Percentiles rank a stretch among this genome's conserved stretches.
Conservation (phyloP, 2,888 invertebrate species). For the Trichopoda pennipes region DNA sequence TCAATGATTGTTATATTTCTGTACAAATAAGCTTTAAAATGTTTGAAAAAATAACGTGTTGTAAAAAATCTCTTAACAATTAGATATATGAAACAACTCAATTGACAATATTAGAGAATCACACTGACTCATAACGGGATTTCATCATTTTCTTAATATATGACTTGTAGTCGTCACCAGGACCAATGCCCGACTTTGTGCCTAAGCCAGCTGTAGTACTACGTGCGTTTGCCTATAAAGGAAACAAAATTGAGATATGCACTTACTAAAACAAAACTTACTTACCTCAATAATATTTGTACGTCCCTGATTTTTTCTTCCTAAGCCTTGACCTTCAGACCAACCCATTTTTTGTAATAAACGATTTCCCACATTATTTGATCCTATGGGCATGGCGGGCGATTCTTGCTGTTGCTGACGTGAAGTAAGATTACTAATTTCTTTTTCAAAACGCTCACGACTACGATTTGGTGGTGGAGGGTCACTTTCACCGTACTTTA, state of each 20-base stretch:
- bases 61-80: slow-evolving; percentile 21
- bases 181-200: slow-evolving; percentile 83
- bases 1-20: slow-evolving; percentile 43
- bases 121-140: slow-evolving; percentile 80
- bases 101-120: slow-evolving; percentile 52
- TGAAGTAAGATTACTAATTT: slow-evolving; percentile 80
- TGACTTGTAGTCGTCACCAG: slow-evolving; percentile 80
- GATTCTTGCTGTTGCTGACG: slow-evolving; percentile 73
- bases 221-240: slow-evolving; percentile 79
- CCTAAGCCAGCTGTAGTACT: slow-evolving; percentile 92
- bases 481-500: slow-evolving; percentile 95
- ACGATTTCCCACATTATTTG: slow-evolving; percentile 96
- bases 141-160: slow-evolving; percentile 82
- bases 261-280: not conserved
- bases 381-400: slow-evolving; percentile 83
- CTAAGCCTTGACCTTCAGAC: slow-evolving; percentile 97
- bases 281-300: slow-evolving; percentile 94
- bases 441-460: slow-evolving; percentile 87
- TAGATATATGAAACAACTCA: slow-evolving; percentile 44
- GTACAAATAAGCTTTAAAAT: slow-evolving; percentile 55
- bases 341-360: slow-evolving; percentile 99
- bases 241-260: not conserved
- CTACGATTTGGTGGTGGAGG: slow-evolving; percentile 86
- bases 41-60: slow-evolving; percentile 17
- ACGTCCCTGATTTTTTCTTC: slow-evolving; percentile 95